Evolutionary conservation across 1,140 invertebrate genomes (phyloP).

Genomic region (Zeugodacus cucurbitae): DNA sequence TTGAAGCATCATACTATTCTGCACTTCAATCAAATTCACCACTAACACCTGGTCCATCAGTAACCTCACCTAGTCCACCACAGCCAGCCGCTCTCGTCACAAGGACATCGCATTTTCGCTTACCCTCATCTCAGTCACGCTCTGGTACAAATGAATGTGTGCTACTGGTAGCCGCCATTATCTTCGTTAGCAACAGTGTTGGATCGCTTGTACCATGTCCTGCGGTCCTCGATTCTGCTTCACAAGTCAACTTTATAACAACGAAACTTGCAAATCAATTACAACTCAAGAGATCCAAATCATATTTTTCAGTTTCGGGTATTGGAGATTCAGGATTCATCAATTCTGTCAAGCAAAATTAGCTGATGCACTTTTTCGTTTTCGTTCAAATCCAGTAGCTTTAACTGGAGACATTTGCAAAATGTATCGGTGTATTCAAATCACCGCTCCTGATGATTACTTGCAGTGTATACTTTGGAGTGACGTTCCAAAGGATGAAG

Average conservation of each 20-base stretch:
- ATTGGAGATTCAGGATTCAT: constrained; percentile 11
- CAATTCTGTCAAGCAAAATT: background rate
- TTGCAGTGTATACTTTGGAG: background rate
- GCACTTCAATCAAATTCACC: background rate
- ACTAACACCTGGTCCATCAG: background rate
- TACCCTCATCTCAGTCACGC: too few relatives aligned
- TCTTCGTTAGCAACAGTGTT: too few relatives aligned
- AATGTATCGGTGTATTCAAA: background rate
- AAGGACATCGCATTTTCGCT: background rate
- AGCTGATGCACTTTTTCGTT: background rate
- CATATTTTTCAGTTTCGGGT: background rate
- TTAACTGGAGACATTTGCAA: background rate
- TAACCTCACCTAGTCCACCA: background rate
- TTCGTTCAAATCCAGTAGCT: background rate
- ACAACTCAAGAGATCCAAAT: constrained; percentile 8
- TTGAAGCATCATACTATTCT: background rate
- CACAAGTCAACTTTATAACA: constrained; percentile 40
- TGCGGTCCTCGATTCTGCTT: constrained; percentile 39
- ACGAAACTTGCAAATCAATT: background rate
- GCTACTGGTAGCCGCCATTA: constrained; percentile 40
- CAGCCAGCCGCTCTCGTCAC: background rate
- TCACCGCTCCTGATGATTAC: background rate
- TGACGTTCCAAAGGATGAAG: background rate
- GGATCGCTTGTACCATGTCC: constrained; percentile 25
- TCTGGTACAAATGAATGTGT: constrained; percentile 14